Percentiles rank a stretch among this genome's conserved stretches.
phyloP scores from a whole-genome alignment of 2,113 vertebrate species.

The Vidua chalybeata region DNA sequence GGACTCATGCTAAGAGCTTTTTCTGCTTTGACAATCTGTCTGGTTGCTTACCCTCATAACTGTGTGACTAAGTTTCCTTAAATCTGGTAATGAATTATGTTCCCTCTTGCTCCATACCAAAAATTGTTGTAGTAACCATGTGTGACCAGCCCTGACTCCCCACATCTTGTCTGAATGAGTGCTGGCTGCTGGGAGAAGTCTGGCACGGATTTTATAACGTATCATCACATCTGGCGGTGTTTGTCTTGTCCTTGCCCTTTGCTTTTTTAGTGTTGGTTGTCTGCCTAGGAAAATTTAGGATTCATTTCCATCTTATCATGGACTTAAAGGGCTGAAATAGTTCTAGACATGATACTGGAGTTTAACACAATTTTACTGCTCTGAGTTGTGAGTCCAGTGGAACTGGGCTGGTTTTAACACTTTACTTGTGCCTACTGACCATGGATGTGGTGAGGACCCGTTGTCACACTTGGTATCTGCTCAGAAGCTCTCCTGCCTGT shows the following conservation, averaged over 20 bases:
- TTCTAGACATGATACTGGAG: neutral
- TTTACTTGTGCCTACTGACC: neutral
- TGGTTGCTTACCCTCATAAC: neutral
- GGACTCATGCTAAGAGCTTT: neutral
- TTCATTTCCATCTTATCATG: neutral
- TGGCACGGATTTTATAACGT: neutral
- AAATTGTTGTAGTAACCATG: neutral
- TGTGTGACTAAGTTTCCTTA: neutral
- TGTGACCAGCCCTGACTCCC: neutral
- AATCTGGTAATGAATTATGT: neutral
- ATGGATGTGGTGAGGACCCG: accelerated
- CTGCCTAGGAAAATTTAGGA: neutral
- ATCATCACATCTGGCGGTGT: neutral
- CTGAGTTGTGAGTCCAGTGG: neutral
- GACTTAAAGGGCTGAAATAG: neutral
- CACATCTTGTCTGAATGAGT: neutral
- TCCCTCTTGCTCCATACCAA: neutral
- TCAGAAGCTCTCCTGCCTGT: neutral
- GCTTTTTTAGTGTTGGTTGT: neutral
- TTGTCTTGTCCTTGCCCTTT: neutral
- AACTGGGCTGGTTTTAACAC: neutral
- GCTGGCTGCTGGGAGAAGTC: neutral
- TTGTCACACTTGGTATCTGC: neutral
- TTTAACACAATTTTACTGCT: neutral
- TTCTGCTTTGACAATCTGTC: neutral